phyloP scores from a whole-genome alignment of 2,113 vertebrate genomes.

The Lontra canadensis region DNA sequence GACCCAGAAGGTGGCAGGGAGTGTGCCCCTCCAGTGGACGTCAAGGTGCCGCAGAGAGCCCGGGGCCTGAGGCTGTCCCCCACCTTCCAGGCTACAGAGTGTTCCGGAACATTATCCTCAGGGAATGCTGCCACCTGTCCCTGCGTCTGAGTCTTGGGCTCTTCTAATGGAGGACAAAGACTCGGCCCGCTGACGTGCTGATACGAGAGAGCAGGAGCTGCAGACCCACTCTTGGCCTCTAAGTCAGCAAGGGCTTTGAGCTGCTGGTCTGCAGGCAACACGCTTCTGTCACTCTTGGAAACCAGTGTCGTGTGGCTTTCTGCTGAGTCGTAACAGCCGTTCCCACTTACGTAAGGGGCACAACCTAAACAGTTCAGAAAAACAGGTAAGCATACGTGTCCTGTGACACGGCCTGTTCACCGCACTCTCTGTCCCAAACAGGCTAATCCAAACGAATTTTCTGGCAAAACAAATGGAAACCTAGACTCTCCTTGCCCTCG shows the following conservation, averaged over 20 bases:
- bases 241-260: neutral
- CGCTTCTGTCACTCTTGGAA: neutral
- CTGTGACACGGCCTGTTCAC: rapidly evolving
- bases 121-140: neutral
- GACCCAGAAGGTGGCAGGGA: neutral
- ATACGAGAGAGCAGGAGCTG: slow-evolving; percentile 19
- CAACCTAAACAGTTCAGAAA: slow-evolving; percentile 68
- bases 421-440: rapidly evolving
- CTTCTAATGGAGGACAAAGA: neutral
- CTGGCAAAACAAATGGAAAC: neutral
- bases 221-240: neutral
- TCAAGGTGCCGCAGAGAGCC: rapidly evolving
- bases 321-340: slow-evolving; percentile 17
- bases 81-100: neutral
- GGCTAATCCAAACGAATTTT: neutral
- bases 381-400: neutral
- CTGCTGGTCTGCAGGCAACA: neutral
- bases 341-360: slow-evolving; percentile 47
- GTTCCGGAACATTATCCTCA: slow-evolving; percentile 51
- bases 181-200: slow-evolving; percentile 34
- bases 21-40: neutral
- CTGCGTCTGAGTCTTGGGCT: rapidly evolving
- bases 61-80: neutral
- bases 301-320: neutral
- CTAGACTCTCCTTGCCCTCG: neutral